Evolutionary conservation across 2,797 vertebrate species (phyloP), one percentile per base, ranked within the genome.

Genomic region (Tolypeutes matacus): DNA sequence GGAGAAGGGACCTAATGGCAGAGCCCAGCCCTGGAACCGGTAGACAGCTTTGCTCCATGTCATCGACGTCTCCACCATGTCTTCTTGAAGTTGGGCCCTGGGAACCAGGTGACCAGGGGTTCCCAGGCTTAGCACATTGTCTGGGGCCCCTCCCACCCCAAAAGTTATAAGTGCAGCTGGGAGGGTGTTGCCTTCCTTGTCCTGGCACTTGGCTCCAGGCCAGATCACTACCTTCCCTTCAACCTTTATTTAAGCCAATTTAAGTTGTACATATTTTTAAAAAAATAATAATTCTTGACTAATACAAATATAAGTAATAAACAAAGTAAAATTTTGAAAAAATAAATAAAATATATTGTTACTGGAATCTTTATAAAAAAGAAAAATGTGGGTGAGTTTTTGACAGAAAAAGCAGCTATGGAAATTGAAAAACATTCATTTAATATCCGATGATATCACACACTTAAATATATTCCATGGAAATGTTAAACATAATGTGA

Each of bases 401-500:
- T 42, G 14, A 39, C 5, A 29, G 14, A 23, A 29, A 23, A 8
- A 86, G 39, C 1, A 53, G 17, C 23, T 27, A 3, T 0, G 15
- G 64, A 82, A 75, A 17, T 6, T 2, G 31, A 67, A n/a, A 5
- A 27, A 14, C 51, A 17, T 64, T 42, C n/a, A 7, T 7, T 31
- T 46, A 14, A 36, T 67, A 78, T 64, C 39, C 36, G 51, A 39
- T 23, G 39, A 14, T 51, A 10, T 27, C 17, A 25, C 75, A 51
- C 14, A 25, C 23, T 73, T 23, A 27, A 23, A 21, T 46, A 6
- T 1, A 36, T 0, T 25, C 29, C 46, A 14, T 0, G 3, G 15
- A 5, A 27, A 25, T 10, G 5, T 64, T 11, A n/a, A 51, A 46
- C 21, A 23, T 1, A 4, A 25, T 18, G 21, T 1, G 20, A 72